Percentiles rank a stretch among this genome's conserved stretches.
Evolutionary conservation across 2,797 vertebrate species (phyloP).

Genomic region (Sebastes cheni): DNA sequence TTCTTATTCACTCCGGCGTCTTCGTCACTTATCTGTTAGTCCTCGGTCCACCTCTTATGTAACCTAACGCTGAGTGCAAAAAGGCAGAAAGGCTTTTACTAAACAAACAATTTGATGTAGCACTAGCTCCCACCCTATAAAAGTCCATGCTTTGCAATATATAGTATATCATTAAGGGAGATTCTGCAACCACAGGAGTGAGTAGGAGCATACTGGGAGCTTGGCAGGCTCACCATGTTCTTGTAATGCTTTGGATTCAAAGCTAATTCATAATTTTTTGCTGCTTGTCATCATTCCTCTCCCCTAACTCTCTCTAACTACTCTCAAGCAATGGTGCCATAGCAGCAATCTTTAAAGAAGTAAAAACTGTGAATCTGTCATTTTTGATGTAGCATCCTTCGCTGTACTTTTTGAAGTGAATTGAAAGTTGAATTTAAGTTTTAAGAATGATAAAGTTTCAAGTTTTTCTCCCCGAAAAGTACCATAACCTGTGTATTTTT

Average conservation of each 20-base stretch:
- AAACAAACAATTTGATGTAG: slow-evolving; percentile 2
- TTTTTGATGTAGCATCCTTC: not conserved
- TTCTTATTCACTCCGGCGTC: slow-evolving; percentile 4
- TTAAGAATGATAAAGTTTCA: not conserved
- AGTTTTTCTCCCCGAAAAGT: not conserved
- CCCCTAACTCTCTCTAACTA: not conserved
- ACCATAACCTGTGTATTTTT: not conserved
- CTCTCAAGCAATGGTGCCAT: not conserved
- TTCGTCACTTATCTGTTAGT: slow-evolving; percentile 11
- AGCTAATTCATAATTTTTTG: slow-evolving; percentile 25
- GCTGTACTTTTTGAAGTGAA: not conserved
- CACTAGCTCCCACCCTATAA: not conserved
- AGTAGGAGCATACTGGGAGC: not conserved
- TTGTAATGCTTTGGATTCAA: slow-evolving; percentile 11
- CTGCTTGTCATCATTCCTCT: not conserved
- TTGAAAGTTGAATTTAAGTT: not conserved
- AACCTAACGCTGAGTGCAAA: slow-evolving; percentile 12
- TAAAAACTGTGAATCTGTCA: not conserved
- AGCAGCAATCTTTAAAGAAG: not conserved
- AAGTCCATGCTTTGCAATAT: not conserved
- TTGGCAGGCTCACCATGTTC: slow-evolving; percentile 29
- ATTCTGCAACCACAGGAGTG: not conserved
- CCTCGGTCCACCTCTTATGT: slow-evolving; percentile 4
- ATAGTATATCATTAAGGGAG: not conserved
- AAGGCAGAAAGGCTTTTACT: not conserved